phyloP scores from a whole-genome alignment of 2,113 vertebrate species.

The Hippocampus zosterae region DNA sequence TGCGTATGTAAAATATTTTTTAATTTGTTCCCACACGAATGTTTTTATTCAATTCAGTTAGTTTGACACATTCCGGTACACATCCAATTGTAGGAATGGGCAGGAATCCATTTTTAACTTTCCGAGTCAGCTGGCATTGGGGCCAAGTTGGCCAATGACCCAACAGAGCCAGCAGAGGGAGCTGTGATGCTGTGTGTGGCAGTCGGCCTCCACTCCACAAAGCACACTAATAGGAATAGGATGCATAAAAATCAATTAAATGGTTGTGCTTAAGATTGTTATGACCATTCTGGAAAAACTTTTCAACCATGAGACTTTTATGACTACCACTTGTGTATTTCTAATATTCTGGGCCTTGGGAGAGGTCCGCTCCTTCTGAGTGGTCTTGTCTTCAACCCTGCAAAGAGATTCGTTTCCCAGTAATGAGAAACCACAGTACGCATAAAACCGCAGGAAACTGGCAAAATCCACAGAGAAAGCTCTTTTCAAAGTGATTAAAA shows the following conservation, averaged over 20 bases:
- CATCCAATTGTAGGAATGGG: too few relatives aligned
- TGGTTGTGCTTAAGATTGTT: not conserved
- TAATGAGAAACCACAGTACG: not conserved
- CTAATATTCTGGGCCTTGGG: not conserved
- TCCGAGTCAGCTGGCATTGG: too few relatives aligned
- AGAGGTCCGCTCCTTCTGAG: not conserved
- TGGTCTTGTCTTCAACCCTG: not conserved
- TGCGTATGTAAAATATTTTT: too few relatives aligned
- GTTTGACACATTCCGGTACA: too few relatives aligned
- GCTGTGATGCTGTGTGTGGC: not conserved
- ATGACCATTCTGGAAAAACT: not conserved
- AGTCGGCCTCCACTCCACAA: not conserved
- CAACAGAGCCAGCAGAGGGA: not conserved
- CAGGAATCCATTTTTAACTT: too few relatives aligned
- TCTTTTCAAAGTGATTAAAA: slow-evolving; percentile 1
- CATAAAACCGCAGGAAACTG: not conserved
- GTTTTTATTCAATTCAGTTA: too few relatives aligned
- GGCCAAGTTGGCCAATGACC: not conserved
- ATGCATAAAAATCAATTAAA: not conserved
- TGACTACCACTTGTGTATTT: not conserved
- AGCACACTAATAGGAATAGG: not conserved
- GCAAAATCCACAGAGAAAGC: not conserved
- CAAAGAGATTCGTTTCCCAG: not conserved
- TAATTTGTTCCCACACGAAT: too few relatives aligned
- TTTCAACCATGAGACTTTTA: not conserved